Evolutionary conservation across 2,888 invertebrate species (phyloP), one percentile per base, ranked within the genome.

Genomic region (Tineola bisselliella): DNA sequence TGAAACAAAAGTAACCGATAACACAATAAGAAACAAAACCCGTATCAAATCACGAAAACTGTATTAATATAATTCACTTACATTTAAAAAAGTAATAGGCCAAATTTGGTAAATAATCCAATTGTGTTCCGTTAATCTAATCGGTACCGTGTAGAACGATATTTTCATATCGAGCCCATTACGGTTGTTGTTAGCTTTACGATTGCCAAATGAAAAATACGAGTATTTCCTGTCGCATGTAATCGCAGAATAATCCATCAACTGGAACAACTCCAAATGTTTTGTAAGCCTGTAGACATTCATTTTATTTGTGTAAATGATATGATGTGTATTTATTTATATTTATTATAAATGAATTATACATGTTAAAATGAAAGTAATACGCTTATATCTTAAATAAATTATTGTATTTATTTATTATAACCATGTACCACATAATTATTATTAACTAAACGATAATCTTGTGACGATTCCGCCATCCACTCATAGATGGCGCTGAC

Each of bases 171-270:
- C 75, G 74, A 63, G 38, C 67, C 64, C 61, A 63, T 64, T 63
- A 65, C 61, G 54, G n/a, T 13, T 33, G 31, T 58, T 58, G 58
- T 58, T 62, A 64, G 67, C 69, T 75, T 74, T 76, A 79, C 83
- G 78, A 82, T 83, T 83, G 84, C 79, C 81, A 77, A 83, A 84
- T 83, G 81, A 84, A 84, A 84, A 83, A 84, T 79, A 79, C 78
- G 81, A 76, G 77, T 80, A 81, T 82, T 83, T 84, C 80, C 84
- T 79, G 84, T 77, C 74, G 73, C 62, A 71, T 67, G 74, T 84
- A 84, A 84, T 82, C 80, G 79, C 72, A 66, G 66, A 75, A 77
- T 84, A 81, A 87, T 87, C 81, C 82, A 84, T 86, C 84, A 86
- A 77, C 72, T 67, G 71, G 73, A 79, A 80, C 76, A 75, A 74